Base-by-base conservation (phyloP, 64 coral and sea anemone genomes). In the Montipora efflorescens region DNA sequence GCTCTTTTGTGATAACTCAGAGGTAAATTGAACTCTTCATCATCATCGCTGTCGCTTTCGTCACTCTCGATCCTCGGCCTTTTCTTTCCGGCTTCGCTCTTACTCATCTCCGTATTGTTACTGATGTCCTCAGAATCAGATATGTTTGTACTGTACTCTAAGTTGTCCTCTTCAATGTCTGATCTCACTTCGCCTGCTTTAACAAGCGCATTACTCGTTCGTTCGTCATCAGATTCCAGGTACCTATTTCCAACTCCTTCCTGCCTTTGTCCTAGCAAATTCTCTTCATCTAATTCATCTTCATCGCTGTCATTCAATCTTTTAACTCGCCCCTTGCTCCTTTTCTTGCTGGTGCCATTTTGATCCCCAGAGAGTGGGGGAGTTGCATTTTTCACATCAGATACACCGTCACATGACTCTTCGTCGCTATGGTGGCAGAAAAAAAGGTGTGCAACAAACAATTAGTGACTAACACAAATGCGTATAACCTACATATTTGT, bases 1-100 rank as follows among this genome's bases (percentile, higher is more conserved):
- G 86, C 59, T 80, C 88, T 93, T 23, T 93, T 93, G 67, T 93
- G 83, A 88, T 80, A 78, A 55, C 78, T 75, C 5, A 93, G 48
- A 53, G 91, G 91, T 5, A 86, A 57, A 57, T 93, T 78, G 11
- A 88, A 85, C 14, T 93, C 76, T 50, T 89, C 72, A 2, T 89
- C 82, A 4, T 93, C 92, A 58, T 87, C 83, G 36, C 74, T 77
- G 9, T 62, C 47, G 0, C 57, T 74, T 55, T 69, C 47, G 28
- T 16, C 64, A 22, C 74, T 16, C 51, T 80, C 78, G 19, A 52
- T 48, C 48, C 79, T 71, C 25, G 79, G 55, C 20, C 67, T 13
- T 76, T 85, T 76, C 80, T 77, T 48, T 8, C 68, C 81, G 68
- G 82, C 66, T 25, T 86, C 82, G 5, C 62, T 52, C 22, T 61